phyloP scores from a whole-genome alignment of 2,113 vertebrate species.

The Mesembrinibis cayennensis region DNA sequence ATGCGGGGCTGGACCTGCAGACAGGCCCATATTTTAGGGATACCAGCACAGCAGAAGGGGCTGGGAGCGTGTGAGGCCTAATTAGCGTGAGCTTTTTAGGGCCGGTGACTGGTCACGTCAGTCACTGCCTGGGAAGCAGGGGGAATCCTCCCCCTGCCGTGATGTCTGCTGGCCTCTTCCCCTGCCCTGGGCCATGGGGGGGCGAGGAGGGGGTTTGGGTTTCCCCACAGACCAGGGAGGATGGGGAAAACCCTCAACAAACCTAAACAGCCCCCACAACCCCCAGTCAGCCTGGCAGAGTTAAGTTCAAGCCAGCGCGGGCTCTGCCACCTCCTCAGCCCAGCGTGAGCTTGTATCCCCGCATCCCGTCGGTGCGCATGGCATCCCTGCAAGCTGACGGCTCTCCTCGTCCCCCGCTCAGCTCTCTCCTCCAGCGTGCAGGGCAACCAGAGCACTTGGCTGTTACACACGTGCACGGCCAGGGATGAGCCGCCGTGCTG shows the following conservation, averaged over 20 bases:
- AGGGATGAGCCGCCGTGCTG: fast-evolving
- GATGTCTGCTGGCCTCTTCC: neutral
- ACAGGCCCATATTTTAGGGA: neutral
- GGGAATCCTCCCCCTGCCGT: no score
- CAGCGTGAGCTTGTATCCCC: neutral
- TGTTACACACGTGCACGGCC: fast-evolving
- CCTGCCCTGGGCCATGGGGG: fast-evolving
- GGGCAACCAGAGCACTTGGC: neutral
- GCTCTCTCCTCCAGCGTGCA: neutral
- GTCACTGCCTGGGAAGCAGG: neutral
- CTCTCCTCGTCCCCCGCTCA: fast-evolving
- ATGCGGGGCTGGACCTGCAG: neutral
- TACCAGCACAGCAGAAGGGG: neutral
- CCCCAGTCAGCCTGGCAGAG: neutral
- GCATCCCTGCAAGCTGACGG: neutral
- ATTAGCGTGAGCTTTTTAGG: neutral
- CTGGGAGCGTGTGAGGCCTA: neutral
- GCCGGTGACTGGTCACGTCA: fast-evolving
- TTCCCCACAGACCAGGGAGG: neutral
- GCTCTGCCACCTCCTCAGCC: neutral
- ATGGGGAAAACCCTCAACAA: neutral
- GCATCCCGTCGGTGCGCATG: fast-evolving
- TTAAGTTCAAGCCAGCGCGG: fast-evolving
- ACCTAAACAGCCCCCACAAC: neutral
- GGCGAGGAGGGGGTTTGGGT: neutral